Evolutionary conservation across 1,140 invertebrate genomes (phyloP).

Genomic region (Drosophila bifasciata): DNA sequence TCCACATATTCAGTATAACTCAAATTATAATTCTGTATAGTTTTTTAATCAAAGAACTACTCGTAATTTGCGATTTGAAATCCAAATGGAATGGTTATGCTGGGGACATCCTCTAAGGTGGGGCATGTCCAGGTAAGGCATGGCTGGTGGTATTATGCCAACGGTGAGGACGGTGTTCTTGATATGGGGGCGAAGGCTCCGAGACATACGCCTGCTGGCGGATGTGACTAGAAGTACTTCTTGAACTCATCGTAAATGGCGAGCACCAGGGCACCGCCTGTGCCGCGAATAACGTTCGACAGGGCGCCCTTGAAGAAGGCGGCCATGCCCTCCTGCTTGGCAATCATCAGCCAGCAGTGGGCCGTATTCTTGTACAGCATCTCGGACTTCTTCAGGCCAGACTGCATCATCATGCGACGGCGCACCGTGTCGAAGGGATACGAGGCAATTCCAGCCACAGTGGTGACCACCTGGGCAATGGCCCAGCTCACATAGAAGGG

Average conservation of each 20-base stretch:
- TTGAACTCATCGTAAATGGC: conserved; percentile 92
- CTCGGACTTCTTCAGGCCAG: conserved; percentile 88
- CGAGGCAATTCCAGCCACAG: conserved; percentile 92
- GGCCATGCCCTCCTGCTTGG: conserved; percentile 87
- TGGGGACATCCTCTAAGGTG: no score
- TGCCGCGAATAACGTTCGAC: conserved; percentile 91
- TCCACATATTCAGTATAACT: no score
- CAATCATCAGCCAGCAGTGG: conserved; percentile 90
- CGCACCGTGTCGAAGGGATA: conserved; percentile 97
- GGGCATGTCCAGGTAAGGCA: no score
- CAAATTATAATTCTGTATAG: no score
- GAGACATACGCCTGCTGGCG: not conserved
- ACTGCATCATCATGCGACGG: conserved; percentile 97
- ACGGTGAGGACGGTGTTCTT: not conserved
- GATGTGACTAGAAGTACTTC: conserved; percentile 71
- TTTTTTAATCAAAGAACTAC: no score
- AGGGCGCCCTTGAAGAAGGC: conserved; percentile 94
- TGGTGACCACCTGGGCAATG: conserved; percentile 90
- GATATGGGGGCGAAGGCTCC: not conserved
- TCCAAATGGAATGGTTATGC: no score
- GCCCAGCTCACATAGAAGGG: conserved; percentile 85
- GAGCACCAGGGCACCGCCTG: conserved; percentile 91
- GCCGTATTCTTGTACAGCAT: conserved; percentile 92
- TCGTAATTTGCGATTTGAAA: no score
- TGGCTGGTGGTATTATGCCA: no score